Conservation (phyloP, 2,888 invertebrate species). For the Macrosiphum euphorbiae region DNA sequence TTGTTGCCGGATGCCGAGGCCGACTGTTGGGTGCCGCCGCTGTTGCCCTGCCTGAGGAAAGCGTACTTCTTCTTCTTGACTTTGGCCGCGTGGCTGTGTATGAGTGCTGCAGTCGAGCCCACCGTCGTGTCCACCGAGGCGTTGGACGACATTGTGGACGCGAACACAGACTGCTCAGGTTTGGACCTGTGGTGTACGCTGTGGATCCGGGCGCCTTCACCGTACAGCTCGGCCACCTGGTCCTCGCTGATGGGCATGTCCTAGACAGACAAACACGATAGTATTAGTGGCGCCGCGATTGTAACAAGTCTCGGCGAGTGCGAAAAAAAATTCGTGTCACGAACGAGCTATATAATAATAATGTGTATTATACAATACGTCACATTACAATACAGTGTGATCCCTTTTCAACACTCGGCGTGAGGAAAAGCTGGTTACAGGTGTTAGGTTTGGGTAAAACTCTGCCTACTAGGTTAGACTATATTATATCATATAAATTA, state of each 20-base stretch:
- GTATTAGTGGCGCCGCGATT: neutral
- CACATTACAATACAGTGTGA: neutral
- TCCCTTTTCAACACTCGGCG: neutral
- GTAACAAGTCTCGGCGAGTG: neutral
- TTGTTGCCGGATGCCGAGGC: slow-evolving; percentile 6
- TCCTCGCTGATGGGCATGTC: slow-evolving; percentile 67
- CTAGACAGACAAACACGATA: slow-evolving; percentile 62
- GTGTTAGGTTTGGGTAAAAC: neutral
- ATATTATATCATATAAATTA: neutral
- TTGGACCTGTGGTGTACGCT: slow-evolving; percentile 67
- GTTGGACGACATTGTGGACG: slow-evolving; percentile 68
- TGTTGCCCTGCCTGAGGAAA: slow-evolving; percentile 56
- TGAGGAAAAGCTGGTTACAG: neutral
- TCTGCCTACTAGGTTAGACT: neutral
- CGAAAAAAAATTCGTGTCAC: neutral
- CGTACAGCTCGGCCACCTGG: slow-evolving; percentile 66
- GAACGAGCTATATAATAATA: neutral
- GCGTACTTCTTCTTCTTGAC: slow-evolving; percentile 66
- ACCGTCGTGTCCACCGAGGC: slow-evolving; percentile 67
- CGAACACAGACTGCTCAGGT: slow-evolving; percentile 67
- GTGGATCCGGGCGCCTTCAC: slow-evolving; percentile 67
- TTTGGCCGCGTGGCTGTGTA: slow-evolving; percentile 66
- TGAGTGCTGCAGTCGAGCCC: slow-evolving; percentile 67
- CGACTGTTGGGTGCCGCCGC: slow-evolving; percentile 64
- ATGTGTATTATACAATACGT: neutral